Conservation (phyloP, 2,113 vertebrate genomes). For the Mungos mungo region DNA sequence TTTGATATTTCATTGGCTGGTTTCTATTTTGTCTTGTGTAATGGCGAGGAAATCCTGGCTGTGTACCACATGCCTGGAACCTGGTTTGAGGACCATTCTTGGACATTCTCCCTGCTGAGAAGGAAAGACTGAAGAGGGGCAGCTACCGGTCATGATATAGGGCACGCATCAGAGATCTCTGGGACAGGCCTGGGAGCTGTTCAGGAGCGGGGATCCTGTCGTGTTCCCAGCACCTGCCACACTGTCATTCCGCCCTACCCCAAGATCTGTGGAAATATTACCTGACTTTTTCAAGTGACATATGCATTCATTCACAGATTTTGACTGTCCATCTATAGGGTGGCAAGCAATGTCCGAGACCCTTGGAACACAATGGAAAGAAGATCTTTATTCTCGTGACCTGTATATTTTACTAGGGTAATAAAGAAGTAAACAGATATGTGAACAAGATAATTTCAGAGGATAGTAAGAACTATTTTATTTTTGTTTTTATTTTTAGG, state of each 20-base stretch:
- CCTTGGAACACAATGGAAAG: not conserved
- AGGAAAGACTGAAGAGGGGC: not conserved
- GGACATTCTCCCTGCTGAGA: too few species aligned
- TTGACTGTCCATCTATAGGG: not conserved
- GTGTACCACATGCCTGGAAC: not conserved
- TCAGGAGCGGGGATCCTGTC: not conserved
- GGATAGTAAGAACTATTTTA: not conserved
- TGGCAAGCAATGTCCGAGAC: not conserved
- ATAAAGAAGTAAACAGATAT: not conserved
- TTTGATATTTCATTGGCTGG: not conserved
- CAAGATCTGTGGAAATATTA: not conserved
- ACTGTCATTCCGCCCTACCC: rapidly evolving
- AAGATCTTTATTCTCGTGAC: not conserved
- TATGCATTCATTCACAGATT: not conserved
- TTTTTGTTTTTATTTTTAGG: not conserved
- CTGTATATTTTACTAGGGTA: not conserved
- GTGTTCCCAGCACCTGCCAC: not conserved
- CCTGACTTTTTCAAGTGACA: not conserved
- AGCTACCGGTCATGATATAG: rapidly evolving
- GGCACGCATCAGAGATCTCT: not conserved
- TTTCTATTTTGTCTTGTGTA: not conserved
- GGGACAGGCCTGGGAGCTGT: not conserved
- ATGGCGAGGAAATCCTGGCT: not conserved
- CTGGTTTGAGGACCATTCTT: not conserved
- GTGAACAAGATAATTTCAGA: not conserved